Evolutionary conservation across 2,113 vertebrate species (phyloP), one percentile per base, ranked within the genome.

Genomic region (Bombycilla garrulus): DNA sequence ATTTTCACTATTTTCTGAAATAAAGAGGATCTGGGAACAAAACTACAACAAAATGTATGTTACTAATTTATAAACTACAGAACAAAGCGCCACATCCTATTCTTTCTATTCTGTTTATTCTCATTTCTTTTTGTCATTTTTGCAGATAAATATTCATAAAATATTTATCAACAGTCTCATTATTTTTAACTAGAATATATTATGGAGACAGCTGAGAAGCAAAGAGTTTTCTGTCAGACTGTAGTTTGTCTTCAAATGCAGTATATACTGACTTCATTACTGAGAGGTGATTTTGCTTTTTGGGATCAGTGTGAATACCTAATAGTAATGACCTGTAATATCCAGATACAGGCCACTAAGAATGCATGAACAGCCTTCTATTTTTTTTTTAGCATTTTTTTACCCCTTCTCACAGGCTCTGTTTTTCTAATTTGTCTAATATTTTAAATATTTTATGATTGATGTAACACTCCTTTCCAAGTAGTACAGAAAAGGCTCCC

Each of bases 11-110:
- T 90, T 86, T 88, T 90, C 35, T 93, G 70, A 94, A 93, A 88
- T 48, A 83, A 93, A 65, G 11, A 79, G 61, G 70, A 81, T 79
- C 67, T 77, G n/a, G 58, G 12, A 91, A 94, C 44, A 90, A 85
- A 91, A 36, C 62, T 96, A 76, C 50, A 86, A 84, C 91, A 92
- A 95, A 95, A 92, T 65, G 5, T 61, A 54, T 92, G 62, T 87
- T 78, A 93, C 38, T 91, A 91, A 97, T 95, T 95, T 93, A 95
- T 97, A 92, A 93, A 87, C 66, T 65, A 86, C 64, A 81, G 53
- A 92, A 95, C 35, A 91, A 95, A 95, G 70, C 48, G 22, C 15
- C 61, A 36, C 42, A 47, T 88, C 93, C n/a, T 48, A 44, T 78
- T 95, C 56, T 92, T 65, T 86, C 33, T 51, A 44, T 29, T 79